Conservation (phyloP, 2,797 vertebrate species). For the Danio choprae region DNA sequence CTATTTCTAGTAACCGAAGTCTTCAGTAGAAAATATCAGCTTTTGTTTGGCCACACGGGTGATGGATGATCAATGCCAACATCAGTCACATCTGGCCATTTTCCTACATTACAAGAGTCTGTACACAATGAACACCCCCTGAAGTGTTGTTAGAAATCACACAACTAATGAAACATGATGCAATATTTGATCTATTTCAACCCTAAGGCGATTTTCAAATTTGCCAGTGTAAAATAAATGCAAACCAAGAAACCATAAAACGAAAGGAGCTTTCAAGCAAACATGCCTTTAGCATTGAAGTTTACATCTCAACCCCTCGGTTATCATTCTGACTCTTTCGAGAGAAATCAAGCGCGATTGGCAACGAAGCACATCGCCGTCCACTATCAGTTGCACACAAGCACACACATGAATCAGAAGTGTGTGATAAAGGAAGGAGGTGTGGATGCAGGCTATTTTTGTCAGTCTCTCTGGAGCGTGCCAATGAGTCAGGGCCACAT, state of each 20-base stretch:
- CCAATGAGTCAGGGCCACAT: slow-evolving; percentile 47
- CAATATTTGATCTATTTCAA: not conserved
- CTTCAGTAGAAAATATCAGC: slow-evolving; percentile 43
- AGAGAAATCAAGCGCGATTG: slow-evolving; percentile 18
- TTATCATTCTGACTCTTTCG: not conserved
- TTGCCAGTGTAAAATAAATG: not conserved
- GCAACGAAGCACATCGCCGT: not conserved
- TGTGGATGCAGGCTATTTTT: slow-evolving; percentile 51
- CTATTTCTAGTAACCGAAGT: slow-evolving; percentile 57
- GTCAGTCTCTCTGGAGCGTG: slow-evolving; percentile 46
- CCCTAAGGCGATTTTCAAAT: not conserved
- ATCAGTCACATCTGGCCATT: slow-evolving; percentile 17
- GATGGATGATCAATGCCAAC: slow-evolving; percentile 51
- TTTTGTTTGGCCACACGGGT: slow-evolving; percentile 15
- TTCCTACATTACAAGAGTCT: not conserved
- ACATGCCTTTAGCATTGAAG: not conserved
- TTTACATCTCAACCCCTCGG: not conserved
- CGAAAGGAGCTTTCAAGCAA: not conserved
- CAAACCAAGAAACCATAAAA: slow-evolving; percentile 3
- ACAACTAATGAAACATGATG: slow-evolving; percentile 12
- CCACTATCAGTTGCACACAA: slow-evolving; percentile 27
- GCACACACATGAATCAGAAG: slow-evolving; percentile 36
- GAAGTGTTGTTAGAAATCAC: slow-evolving; percentile 27
- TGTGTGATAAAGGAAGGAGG: slow-evolving; percentile 38
- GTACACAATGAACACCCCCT: slow-evolving; percentile 22